A percentile compares a stretch with the other conserved stretches of the same genome.
These are phyloP conservation scores for Pipra filicauda DNA, from an alignment of 2,113 vertebrate genomes.

Conservation along the genomic window DNA sequence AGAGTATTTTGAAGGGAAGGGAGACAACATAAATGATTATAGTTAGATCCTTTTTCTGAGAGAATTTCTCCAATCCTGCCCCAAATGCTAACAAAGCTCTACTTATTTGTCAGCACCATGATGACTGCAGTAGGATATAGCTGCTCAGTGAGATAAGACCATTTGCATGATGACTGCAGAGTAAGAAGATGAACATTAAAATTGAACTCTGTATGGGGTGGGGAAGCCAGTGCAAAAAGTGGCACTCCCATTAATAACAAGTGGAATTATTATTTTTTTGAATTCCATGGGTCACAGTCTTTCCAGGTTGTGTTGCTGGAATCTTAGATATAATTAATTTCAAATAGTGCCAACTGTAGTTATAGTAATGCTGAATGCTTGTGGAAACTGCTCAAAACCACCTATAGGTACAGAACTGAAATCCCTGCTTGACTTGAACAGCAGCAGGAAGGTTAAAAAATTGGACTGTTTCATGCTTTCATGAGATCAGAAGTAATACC, in stretches of 20 bases:
- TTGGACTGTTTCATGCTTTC: neutral
- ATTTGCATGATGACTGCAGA: neutral
- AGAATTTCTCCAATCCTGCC: neutral
- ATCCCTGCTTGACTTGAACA: neutral
- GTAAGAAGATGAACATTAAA: neutral
- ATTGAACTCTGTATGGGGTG: neutral
- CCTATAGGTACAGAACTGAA: neutral
- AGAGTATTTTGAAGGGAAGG: neutral
- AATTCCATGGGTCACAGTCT: neutral
- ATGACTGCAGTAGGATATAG: neutral
- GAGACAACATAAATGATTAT: neutral
- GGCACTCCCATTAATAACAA: neutral
- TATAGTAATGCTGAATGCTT: neutral
- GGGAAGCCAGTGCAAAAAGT: neutral
- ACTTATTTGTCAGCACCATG: neutral
- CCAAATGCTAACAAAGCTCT: neutral
- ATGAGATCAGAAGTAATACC: neutral
- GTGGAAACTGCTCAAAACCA: neutral
- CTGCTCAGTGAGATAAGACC: neutral
- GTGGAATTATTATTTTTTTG: neutral
- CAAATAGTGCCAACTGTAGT: neutral
- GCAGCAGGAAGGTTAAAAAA: neutral
- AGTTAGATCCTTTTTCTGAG: neutral
- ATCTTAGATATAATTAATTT: neutral
- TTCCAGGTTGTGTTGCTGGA: neutral